Evolutionary conservation across 1,140 invertebrate genomes (phyloP).

Genomic region (Plutomurus gul): DNA sequence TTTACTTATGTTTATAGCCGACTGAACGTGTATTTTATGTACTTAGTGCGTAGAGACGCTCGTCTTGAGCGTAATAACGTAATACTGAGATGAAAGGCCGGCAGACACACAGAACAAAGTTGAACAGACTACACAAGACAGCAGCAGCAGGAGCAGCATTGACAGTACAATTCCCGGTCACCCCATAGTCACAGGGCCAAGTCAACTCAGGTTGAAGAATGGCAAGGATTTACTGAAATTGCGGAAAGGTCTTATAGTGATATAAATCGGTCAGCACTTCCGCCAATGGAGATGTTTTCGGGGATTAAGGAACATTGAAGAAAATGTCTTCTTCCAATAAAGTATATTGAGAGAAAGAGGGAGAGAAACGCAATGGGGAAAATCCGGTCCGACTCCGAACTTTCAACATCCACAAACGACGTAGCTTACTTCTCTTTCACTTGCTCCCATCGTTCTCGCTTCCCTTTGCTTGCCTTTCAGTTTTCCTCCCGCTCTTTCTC

Average conservation of each 20-base stretch:
- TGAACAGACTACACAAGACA: no score
- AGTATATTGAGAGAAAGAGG: background rate
- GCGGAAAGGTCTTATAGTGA: conserved; percentile 20
- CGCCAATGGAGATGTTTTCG: conserved; percentile 35
- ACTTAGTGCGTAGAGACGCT: no score
- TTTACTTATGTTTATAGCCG: no score
- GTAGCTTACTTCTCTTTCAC: background rate
- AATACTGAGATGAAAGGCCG: background rate
- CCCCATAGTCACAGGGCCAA: background rate
- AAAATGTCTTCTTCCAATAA: conserved; percentile 20
- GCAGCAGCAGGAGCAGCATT: background rate
- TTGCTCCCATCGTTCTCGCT: background rate
- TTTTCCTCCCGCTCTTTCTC: background rate
- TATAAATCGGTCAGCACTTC: conserved; percentile 38
- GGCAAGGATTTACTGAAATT: conserved; percentile 5
- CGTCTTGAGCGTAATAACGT: background rate
- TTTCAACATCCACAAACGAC: conserved; percentile 8
- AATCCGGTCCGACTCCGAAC: conserved; percentile 4
- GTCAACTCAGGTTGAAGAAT: background rate
- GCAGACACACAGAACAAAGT: background rate
- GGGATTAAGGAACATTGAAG: conserved; percentile 26
- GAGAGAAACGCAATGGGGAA: background rate
- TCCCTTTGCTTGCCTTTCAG: background rate
- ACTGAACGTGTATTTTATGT: no score
- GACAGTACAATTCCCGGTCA: background rate